These are phyloP conservation scores for Ceratosolen fusciceps DNA, from an alignment of 1,140 invertebrate genomes.

Conservation along the genomic window DNA sequence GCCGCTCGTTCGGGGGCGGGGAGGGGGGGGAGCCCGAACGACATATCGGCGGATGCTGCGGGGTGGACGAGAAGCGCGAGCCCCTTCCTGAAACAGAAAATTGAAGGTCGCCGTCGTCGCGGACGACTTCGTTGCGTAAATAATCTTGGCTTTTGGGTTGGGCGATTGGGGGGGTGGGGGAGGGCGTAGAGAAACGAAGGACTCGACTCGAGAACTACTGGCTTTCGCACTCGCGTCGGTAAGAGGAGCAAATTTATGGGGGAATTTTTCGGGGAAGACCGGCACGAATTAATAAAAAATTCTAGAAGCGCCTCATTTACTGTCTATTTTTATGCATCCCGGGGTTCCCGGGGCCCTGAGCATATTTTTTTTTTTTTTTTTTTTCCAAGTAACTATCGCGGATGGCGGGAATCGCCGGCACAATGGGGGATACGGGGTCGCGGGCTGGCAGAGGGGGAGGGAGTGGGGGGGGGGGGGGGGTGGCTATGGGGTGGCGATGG, in stretches of 20 bases:
- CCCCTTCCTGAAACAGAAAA: not conserved
- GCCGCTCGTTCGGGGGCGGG: no score
- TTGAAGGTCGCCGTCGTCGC: not conserved
- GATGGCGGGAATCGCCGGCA: not conserved
- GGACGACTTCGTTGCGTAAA: not conserved
- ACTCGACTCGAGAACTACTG: no score
- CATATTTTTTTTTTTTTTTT: not conserved
- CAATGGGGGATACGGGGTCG: no score
- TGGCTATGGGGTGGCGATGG: no score
- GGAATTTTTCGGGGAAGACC: constrained; percentile 9
- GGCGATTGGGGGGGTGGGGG: not conserved
- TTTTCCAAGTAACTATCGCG: no score
- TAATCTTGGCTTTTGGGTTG: not conserved
- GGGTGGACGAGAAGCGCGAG: not conserved
- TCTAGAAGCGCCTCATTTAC: not conserved
- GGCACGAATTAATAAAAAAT: not conserved
- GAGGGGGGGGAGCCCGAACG: no score
- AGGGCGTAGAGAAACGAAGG: no score
- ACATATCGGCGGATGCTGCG: not conserved
- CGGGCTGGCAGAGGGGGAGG: no score
- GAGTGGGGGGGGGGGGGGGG: no score
- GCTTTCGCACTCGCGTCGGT: not conserved
- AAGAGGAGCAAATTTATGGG: constrained; percentile 18
- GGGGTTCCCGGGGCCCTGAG: not conserved
- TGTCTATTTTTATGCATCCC: not conserved